A percentile compares a stretch with the other conserved stretches of the same genome.
phyloP scores from a whole-genome alignment of 1,140 invertebrate species.

The Drosophila sproati region DNA sequence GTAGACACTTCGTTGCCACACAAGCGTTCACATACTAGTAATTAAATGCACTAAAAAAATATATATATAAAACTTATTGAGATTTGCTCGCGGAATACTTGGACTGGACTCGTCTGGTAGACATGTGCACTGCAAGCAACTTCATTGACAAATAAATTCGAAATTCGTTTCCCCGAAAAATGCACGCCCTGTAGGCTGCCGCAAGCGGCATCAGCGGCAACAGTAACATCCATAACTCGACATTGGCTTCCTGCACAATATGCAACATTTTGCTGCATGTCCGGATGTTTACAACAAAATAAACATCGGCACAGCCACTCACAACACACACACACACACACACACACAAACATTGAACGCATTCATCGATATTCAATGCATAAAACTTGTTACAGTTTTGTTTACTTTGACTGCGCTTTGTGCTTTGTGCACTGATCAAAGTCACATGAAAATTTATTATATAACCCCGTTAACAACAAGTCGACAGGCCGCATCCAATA shows the following conservation, averaged over 20 bases:
- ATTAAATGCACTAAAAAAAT: constrained; percentile 75
- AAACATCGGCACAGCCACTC: constrained; percentile 51
- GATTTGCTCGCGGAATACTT: constrained; percentile 42
- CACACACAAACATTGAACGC: constrained; percentile 1
- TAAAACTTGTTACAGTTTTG: constrained; percentile 69
- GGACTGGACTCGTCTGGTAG: constrained; percentile 19
- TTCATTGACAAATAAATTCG: constrained; percentile 79
- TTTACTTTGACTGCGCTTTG: constrained; percentile 56
- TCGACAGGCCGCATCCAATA: constrained; percentile 47
- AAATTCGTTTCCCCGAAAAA: constrained; percentile 45
- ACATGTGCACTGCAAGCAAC: constrained; percentile 73
- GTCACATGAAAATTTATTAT: constrained; percentile 75
- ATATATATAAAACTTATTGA: constrained; percentile 48
- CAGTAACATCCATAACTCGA: constrained; percentile 27
- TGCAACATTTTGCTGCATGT: constrained; percentile 80
- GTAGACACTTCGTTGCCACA: constrained; percentile 62
- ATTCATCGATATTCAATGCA: constrained; percentile 44
- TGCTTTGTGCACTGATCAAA: constrained; percentile 71
- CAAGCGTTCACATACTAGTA: constrained; percentile 39
- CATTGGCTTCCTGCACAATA: constrained; percentile 70
- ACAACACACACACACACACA: constrained; percentile 4
- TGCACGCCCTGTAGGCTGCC: constrained; percentile 62
- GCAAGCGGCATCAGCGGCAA: constrained; percentile 29
- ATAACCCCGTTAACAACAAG: constrained; percentile 53
- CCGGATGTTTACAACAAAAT: constrained; percentile 82